phyloP scores from a whole-genome alignment of 2,797 vertebrate species.

The Pogoniulus pusillus region DNA sequence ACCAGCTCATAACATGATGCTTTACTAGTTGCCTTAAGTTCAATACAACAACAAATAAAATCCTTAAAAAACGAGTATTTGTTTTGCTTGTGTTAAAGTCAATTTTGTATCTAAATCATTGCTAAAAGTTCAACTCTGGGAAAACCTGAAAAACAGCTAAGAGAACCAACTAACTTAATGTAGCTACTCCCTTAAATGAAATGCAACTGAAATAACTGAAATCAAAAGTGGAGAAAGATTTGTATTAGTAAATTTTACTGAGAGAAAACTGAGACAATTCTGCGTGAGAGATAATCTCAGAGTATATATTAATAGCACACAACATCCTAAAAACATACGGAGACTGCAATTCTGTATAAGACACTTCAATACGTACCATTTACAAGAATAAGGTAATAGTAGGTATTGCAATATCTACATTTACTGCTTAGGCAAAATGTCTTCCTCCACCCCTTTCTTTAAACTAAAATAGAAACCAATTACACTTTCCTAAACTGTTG shows the following conservation, averaged over 20 bases:
- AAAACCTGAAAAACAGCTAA: rapidly evolving
- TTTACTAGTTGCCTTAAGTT: neutral
- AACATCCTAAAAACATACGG: neutral
- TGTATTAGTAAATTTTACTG: neutral
- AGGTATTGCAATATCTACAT: neutral
- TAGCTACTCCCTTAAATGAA: neutral
- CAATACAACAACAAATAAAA: neutral
- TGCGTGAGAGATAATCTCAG: neutral
- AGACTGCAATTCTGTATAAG: neutral
- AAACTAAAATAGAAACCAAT: neutral
- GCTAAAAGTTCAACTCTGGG: neutral
- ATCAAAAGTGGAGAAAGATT: neutral
- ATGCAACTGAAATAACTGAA: neutral
- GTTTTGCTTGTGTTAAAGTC: no score
- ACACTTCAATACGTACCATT: neutral
- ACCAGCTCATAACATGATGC: neutral
- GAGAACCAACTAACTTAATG: neutral
- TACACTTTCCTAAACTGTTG: neutral
- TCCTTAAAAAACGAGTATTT: no score
- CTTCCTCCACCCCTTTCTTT: neutral
- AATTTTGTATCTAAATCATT: neutral
- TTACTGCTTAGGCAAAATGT: neutral
- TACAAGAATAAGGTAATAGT: neutral
- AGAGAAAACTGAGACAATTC: neutral
- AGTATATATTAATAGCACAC: neutral